Conservation (phyloP, 2,888 invertebrate species). For the Synanthedon tipuliformis region DNA sequence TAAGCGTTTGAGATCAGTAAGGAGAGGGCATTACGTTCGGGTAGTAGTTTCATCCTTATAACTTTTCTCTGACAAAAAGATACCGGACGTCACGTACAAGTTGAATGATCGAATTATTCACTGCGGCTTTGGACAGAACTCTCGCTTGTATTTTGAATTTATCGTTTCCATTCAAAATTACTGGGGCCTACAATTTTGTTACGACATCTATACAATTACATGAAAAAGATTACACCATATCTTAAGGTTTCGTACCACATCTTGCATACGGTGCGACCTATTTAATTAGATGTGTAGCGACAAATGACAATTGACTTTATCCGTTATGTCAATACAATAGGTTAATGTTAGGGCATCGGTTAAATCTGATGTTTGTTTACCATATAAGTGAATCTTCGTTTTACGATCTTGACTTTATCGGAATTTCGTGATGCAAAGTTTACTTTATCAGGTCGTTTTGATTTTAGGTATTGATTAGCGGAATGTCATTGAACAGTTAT, state of each 20-base stretch:
- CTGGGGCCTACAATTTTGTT: background rate
- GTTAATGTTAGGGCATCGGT: conserved; percentile 14
- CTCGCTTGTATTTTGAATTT: background rate
- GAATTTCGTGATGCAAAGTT: conserved; percentile 39
- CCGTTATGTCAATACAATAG: conserved; percentile 12
- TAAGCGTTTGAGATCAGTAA: conserved; percentile 30
- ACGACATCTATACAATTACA: background rate
- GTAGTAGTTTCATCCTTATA: conserved; percentile 30
- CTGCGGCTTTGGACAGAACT: conserved; percentile 26
- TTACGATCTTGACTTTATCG: conserved; percentile 51
- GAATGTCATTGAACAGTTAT: background rate
- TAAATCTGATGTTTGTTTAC: conserved; percentile 44
- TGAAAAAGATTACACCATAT: too few relatives aligned
- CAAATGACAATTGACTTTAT: background rate
- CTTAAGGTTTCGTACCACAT: too few relatives aligned
- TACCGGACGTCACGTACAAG: conserved; percentile 59
- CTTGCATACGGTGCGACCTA: too few relatives aligned
- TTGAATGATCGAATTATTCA: conserved; percentile 48
- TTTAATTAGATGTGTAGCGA: too few relatives aligned
- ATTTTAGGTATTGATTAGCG: too few relatives aligned
- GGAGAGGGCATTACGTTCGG: conserved; percentile 26
- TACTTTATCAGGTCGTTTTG: background rate
- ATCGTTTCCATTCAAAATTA: background rate
- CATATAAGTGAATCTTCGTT: conserved; percentile 39
- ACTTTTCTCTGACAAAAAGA: conserved; percentile 23